A percentile compares a stretch with the other conserved stretches of the same genome.
phyloP scores from a whole-genome alignment of 2,888 invertebrate species.

The Elysia crispata region DNA sequence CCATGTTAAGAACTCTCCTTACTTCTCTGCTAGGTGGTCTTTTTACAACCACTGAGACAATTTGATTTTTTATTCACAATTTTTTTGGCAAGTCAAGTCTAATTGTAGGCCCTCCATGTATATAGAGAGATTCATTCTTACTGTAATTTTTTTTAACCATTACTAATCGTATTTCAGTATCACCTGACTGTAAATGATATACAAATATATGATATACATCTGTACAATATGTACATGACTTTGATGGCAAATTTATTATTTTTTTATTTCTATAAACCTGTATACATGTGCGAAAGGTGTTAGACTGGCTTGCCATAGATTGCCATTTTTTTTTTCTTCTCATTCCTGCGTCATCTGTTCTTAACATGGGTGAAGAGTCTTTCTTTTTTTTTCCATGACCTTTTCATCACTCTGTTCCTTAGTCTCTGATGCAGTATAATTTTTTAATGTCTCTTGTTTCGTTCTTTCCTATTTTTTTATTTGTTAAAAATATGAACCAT shows the following conservation, averaged over 20 bases:
- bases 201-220: not conserved
- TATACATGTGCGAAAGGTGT: slow-evolving; percentile 48
- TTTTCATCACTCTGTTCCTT: too few relatives aligned
- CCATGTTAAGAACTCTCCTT: not conserved
- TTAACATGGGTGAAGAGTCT: not conserved
- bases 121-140: slow-evolving; percentile 26
- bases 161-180: too few relatives aligned
- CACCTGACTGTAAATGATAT: not conserved
- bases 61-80: too few relatives aligned
- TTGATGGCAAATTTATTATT: not conserved
- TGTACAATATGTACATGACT: not conserved
- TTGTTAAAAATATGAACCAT: too few relatives aligned
- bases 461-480: too few relatives aligned
- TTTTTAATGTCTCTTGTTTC: too few relatives aligned
- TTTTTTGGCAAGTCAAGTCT: slow-evolving; percentile 48
- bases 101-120: slow-evolving; percentile 51
- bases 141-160: too few relatives aligned
- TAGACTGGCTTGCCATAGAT: slow-evolving; percentile 45
- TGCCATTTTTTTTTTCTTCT: not conserved
- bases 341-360: not conserved
- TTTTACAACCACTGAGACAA: slow-evolving; percentile 38
- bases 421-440: too few relatives aligned
- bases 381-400: not conserved
- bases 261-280: slow-evolving; percentile 41
- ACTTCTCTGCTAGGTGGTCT: slow-evolving; percentile 18